Evolutionary conservation across 2,113 vertebrate genomes (phyloP), one percentile per base, ranked within the genome.

Genomic region (Tauraco erythrolophus): DNA sequence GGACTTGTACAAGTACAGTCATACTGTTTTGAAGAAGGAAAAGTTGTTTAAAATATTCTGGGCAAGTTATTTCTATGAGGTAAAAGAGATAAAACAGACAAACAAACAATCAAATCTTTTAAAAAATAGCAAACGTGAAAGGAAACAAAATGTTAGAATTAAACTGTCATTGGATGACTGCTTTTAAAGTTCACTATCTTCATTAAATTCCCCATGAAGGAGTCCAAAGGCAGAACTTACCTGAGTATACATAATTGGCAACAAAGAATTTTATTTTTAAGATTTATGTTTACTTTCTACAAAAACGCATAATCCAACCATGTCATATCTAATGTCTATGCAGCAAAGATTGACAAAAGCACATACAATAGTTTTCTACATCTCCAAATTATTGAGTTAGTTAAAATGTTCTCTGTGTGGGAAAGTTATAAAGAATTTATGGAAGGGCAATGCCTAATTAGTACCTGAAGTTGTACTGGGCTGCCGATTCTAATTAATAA

Each of bases 401-500:
- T 57, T 84, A 79, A 88, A 95, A 95, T 65, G 54, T 82, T 93
- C 74, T 85, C 21, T 71, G 50, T 74, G 94, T 16, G 84, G 77
- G 51, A 78, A 96, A 91, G 46, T 77, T 86, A 69, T 39, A 81
- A 95, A 82, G 58, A 72, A 91, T 78, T 94, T 92, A 87, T 11
- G 6, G 46, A 94, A 94, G 76, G 81, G 68, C 57, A 96, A 94
- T 54, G 48, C 39, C 74, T 96, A 94, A 97, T 96, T 88, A 96
- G 66, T 84, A 97, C 84, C 86, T 97, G 86, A 95, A 92, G 48
- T 94, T 92, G 83, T 91, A 92, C 39, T 71, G 81, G 45, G 70
- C 28, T 92, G 83, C 60, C 88, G 50, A 88, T 94, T 96, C 87
- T 87, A 92, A 96, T 97, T 95, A 92, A 89, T 96, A 97, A 96